These are phyloP conservation scores for Sebastes iracundus DNA, from an alignment of 2,797 vertebrate species.

Conservation along the genomic window DNA sequence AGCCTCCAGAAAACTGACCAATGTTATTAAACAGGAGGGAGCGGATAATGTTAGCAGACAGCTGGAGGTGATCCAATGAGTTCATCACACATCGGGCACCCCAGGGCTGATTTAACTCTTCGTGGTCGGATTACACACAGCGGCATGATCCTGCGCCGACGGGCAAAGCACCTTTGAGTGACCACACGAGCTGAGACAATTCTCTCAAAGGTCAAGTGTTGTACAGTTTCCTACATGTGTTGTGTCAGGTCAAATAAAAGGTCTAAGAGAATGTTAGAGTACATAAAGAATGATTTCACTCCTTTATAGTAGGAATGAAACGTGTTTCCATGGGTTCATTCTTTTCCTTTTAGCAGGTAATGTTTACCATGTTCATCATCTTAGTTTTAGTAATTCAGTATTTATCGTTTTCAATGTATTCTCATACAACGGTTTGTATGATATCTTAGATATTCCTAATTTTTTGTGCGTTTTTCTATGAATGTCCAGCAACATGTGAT, in stretches of 20 bases:
- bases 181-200: background rate
- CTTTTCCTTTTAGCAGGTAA: background rate
- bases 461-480: too few relatives aligned
- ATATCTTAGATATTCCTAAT: too few relatives aligned
- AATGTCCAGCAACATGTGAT: too few relatives aligned
- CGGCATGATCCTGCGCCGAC: constrained; percentile 45
- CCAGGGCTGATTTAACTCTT: constrained; percentile 53
- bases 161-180: constrained; percentile 47
- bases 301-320: background rate
- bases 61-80: constrained; percentile 50
- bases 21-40: constrained; percentile 9
- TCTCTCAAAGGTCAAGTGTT: constrained; percentile 34
- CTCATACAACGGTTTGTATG: too few relatives aligned
- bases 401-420: too few relatives aligned
- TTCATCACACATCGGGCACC: constrained; percentile 48
- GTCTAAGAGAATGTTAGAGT: background rate
- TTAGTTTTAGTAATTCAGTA: too few relatives aligned
- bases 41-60: constrained; percentile 52
- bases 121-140: constrained; percentile 40
- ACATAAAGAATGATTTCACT: background rate
- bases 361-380: too few relatives aligned
- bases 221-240: background rate
- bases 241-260: background rate
- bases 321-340: background rate
- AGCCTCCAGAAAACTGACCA: constrained; percentile 40